These are phyloP conservation scores for Dicaeum eximium DNA, from an alignment of 2,113 vertebrate species.

Conservation along the genomic window DNA sequence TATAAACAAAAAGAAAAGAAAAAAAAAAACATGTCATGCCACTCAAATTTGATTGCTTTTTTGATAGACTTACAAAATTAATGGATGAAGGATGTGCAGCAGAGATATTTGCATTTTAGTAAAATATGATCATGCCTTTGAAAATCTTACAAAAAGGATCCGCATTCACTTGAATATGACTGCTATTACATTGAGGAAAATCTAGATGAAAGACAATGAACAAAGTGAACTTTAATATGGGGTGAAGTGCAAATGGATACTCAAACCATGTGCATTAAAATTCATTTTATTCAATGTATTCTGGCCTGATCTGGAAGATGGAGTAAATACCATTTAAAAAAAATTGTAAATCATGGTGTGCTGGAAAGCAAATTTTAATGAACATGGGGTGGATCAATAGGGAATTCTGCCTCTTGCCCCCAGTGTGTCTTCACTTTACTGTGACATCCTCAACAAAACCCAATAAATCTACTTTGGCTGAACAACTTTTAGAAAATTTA, in stretches of 20 bases:
- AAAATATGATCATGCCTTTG: neutral
- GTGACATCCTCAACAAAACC: neutral
- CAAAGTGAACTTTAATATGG: neutral
- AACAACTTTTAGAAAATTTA: neutral
- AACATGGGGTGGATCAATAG: neutral
- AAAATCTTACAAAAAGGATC: neutral
- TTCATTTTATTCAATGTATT: neutral
- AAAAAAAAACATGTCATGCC: neutral
- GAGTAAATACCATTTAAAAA: neutral
- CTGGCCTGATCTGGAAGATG: neutral
- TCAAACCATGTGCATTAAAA: neutral
- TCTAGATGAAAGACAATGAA: neutral
- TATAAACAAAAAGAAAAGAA: conserved; percentile 31
- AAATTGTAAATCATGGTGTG: neutral
- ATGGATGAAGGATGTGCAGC: neutral
- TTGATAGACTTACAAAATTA: conserved; percentile 49
- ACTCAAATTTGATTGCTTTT: conserved; percentile 54
- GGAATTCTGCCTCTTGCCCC: neutral
- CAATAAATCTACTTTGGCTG: neutral
- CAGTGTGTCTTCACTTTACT: neutral
- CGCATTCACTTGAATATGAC: neutral
- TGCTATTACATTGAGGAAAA: neutral
- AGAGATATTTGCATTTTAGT: conserved; percentile 36
- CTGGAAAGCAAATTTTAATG: neutral
- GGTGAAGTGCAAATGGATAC: neutral